Percentiles rank a stretch among this genome's conserved stretches.
phyloP scores from a whole-genome alignment of 2,113 vertebrate genomes.

The Entomyzon cyanotis region DNA sequence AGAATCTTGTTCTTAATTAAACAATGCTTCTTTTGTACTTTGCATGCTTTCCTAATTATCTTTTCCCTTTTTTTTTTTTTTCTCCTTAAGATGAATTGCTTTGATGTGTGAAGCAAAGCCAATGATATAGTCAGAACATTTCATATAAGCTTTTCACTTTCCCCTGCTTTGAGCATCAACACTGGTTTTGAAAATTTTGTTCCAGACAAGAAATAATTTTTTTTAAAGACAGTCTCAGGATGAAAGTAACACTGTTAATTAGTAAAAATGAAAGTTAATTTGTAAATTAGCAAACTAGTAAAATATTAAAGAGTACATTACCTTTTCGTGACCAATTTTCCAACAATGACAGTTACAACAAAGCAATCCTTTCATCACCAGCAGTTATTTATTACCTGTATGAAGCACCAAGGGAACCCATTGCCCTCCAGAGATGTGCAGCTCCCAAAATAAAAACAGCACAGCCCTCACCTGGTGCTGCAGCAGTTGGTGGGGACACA shows the following conservation, averaged over 20 bases:
- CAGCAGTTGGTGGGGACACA: neutral
- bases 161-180: neutral
- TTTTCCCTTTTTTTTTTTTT: neutral
- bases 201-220: neutral
- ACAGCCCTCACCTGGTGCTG: neutral
- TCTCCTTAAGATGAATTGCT: neutral
- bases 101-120: conserved; percentile 35
- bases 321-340: neutral
- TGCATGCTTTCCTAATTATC: conserved; percentile 33
- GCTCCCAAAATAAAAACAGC: neutral
- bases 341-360: neutral
- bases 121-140: conserved; percentile 2
- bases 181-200: neutral
- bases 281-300: neutral
- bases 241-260: conserved; percentile 6
- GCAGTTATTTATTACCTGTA: neutral
- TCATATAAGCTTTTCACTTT: neutral
- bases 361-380: neutral
- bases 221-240: neutral
- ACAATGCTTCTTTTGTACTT: conserved; percentile 31
- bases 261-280: neutral
- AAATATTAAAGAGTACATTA: neutral
- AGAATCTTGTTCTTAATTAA: conserved; percentile 51
- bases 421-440: neutral
- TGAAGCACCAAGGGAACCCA: neutral